Evolutionary conservation across 2,888 invertebrate species (phyloP), one percentile per base, ranked within the genome.

Genomic region (Autographa pulchrina): DNA sequence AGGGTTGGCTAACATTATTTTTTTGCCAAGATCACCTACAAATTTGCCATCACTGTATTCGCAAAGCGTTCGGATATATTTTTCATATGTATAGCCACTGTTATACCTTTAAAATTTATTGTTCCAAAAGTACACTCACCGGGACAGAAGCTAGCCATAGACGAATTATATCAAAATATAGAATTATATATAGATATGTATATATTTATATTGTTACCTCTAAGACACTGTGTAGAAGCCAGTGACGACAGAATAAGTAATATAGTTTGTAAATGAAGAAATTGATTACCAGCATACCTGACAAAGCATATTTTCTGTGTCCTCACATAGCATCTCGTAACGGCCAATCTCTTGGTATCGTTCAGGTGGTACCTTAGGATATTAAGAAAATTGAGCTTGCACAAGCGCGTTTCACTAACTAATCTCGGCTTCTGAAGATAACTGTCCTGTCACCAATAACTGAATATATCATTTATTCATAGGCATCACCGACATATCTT

Each of bases 281-380:
- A 56, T 13, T 56, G 13, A 56, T 56, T 20, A 18, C 54, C 25
- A 56, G 20, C 78, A 20, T 78, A 75, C 75, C 75, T 75, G 64
- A 58, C 67, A 78, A 78, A 56, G 60, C 14, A 68, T 59, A 68
- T 67, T 52, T 65, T 79, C 79, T 7, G 68, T 62, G 18, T 9
- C 75, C 65, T 79, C 75, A 62, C 76, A 76, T 32, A 18, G 75
- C 62, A 65, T 68, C 75, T 76, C 79, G 32, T 38, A 75, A 25
- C 75, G 68, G 32, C 62, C 16, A 64, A 78, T 64, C 3, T 78
- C 75, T 52, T 78, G 74, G 67, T 58, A 64, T 13, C 79, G 74
- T 48, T 75, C 74, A 64, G 20, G 74, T 78, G 74, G 74, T 64
- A 62, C 75, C 75, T 78, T 74, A 13, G 64, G 8, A 74, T 59